These are phyloP conservation scores for Malurus melanocephalus DNA, from an alignment of 2,113 vertebrate species.

Conservation along the genomic window DNA sequence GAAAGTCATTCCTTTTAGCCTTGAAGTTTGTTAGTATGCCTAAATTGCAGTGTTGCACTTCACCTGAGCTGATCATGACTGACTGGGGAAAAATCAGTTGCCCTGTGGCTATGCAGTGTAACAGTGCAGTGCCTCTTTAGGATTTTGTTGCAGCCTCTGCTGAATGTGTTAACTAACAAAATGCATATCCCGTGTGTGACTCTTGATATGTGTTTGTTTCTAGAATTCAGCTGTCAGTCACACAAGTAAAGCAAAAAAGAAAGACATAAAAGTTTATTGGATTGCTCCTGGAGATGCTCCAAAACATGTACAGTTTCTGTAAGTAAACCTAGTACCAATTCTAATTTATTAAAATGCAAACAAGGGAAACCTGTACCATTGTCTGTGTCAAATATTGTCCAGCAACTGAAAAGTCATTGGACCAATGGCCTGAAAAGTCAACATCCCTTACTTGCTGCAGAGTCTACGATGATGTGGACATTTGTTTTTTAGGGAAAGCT, in stretches of 20 bases:
- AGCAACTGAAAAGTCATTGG: not conserved
- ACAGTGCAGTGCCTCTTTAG: not conserved
- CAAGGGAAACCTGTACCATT: not conserved
- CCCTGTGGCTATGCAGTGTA: not conserved
- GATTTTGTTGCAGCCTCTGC: not conserved
- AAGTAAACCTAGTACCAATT: conserved; percentile 48
- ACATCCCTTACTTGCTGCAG: not conserved
- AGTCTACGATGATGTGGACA: not conserved
- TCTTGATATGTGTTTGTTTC: not conserved
- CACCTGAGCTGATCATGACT: not conserved
- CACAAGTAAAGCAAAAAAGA: conserved; percentile 73
- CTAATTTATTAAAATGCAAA: not conserved
- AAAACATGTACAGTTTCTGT: conserved; percentile 79
- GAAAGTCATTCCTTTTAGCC: not conserved
- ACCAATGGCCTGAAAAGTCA: not conserved
- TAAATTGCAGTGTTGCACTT: not conserved
- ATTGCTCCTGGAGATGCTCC: conserved; percentile 70
- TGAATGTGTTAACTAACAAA: not conserved
- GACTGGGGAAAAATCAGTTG: not conserved
- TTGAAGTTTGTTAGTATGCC: not conserved
- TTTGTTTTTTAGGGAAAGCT: not conserved
- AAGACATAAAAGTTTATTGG: conserved; percentile 76
- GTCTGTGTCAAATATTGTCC: not conserved
- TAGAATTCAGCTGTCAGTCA: conserved; percentile 88
- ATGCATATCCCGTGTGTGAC: not conserved